Conservation (phyloP, 2,797 vertebrate species). For the Mus spretus region DNA sequence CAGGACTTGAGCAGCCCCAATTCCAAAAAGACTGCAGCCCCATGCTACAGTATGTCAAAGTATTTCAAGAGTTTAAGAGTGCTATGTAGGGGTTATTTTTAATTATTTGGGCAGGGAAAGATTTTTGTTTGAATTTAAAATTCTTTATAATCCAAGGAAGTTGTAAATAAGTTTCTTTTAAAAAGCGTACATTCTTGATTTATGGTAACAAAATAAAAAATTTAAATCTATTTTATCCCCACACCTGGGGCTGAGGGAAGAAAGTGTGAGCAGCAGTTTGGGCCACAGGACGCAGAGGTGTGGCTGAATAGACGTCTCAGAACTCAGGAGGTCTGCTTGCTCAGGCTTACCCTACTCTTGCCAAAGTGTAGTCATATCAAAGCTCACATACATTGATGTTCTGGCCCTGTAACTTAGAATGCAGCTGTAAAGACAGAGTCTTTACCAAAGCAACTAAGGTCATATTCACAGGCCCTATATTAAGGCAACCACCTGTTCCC, state of each 20-base stretch:
- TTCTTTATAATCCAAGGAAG: not conserved
- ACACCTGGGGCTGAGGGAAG: not conserved
- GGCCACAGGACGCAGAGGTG: not conserved
- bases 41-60: not conserved
- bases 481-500: not conserved
- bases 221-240: not conserved
- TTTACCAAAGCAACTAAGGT: not conserved
- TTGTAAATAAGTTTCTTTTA: not conserved
- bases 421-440: not conserved
- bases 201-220: slow-evolving; percentile 28
- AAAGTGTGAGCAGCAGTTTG: not conserved
- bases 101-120: not conserved
- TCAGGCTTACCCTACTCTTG: not conserved
- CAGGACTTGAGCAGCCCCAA: not conserved
- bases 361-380: not conserved
- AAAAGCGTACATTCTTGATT: not conserved
- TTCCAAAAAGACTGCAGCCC: not conserved
- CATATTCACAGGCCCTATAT: not conserved
- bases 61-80: not conserved
- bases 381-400: not conserved
- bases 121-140: not conserved
- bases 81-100: not conserved
- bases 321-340: not conserved
- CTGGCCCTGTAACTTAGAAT: not conserved
- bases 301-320: not conserved